phyloP scores from a whole-genome alignment of 1,140 invertebrate species.

The Apis dorsata region DNA sequence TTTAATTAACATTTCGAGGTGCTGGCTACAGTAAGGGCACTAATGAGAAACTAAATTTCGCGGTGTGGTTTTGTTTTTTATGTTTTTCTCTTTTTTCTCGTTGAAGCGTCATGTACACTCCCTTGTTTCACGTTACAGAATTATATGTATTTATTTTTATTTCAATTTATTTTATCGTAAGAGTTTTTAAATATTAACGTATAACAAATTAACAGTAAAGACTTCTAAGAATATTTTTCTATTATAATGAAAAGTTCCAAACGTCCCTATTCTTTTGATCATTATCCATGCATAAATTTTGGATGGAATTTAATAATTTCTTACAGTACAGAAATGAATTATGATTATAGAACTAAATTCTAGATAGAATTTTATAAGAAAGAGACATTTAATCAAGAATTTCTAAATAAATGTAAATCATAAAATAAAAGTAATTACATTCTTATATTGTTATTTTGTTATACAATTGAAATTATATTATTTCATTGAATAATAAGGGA shows the following conservation, averaged over 20 bases:
- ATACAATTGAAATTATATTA: no score
- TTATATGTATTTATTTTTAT: background rate
- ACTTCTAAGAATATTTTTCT: background rate
- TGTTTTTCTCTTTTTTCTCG: background rate
- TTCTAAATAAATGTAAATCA: background rate
- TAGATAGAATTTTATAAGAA: conserved; percentile 19
- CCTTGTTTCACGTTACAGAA: background rate
- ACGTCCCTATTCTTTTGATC: background rate
- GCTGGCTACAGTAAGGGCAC: background rate
- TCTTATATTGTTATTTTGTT: conserved; percentile 20
- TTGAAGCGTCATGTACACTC: background rate
- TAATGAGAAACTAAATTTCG: conserved; percentile 16
- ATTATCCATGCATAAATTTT: conserved; percentile 15
- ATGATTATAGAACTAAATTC: conserved; percentile 38
- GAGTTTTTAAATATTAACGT: background rate
- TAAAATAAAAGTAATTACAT: background rate
- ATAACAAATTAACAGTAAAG: background rate
- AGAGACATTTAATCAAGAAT: background rate
- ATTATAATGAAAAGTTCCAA: background rate
- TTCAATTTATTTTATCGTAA: background rate
- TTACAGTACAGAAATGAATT: conserved; percentile 50
- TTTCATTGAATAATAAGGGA: no score
- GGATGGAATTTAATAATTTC: conserved; percentile 24
- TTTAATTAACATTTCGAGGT: conserved; percentile 38
- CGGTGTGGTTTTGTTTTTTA: background rate